Base-by-base conservation (phyloP, 1,140 invertebrate genomes). In the Coenobita brevimanus region DNA sequence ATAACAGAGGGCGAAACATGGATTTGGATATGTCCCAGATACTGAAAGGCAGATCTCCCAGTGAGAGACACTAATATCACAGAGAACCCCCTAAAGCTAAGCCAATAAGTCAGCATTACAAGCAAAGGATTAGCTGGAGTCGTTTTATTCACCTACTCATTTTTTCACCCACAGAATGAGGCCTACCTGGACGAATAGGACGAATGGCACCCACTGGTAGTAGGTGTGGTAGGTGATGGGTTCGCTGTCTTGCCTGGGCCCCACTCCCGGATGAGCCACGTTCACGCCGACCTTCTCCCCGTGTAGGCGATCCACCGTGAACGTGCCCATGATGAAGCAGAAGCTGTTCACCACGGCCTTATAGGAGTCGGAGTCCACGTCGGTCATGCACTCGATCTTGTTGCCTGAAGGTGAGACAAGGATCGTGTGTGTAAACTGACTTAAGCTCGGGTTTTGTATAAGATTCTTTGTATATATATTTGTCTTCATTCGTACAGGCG, bases 321-420 rank as follows among this genome's bases (percentile, higher is more conserved):
- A 93, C 3, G 92, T 93, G 13, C 92, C 91, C 86, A 93, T 92
- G 71, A 93, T 93, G 91, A 91, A 93, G 90, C 92, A 94, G 91
- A 93, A 93, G 17, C 92, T 93, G 89, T 93, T 92, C 75, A 92
- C 91, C 46, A 93, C 92, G 91, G 93, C 90, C 92, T 92, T 89
- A 6, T 92, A 94, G 3, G 93, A 94, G 0, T 96, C 96, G 80
- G 97, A 92, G 33, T 95, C 94, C 8, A 89, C 86, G n/a, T 80
- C 82, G 10, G 96, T 96, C 91, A 98, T 97, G 92, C 98, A 99
- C 88, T 97, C 95, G 89, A 99, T 99, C 13, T 97, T 97, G 90
- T 97, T 95, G 10, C 98, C 98, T 90, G 82, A 0, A 71, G 54
- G 33, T 50, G 50, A 43, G 24, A 24, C 33, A 30, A 3, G 30